Conservation (phyloP, 2,888 invertebrate species). For the Phanerotoma sp. region DNA sequence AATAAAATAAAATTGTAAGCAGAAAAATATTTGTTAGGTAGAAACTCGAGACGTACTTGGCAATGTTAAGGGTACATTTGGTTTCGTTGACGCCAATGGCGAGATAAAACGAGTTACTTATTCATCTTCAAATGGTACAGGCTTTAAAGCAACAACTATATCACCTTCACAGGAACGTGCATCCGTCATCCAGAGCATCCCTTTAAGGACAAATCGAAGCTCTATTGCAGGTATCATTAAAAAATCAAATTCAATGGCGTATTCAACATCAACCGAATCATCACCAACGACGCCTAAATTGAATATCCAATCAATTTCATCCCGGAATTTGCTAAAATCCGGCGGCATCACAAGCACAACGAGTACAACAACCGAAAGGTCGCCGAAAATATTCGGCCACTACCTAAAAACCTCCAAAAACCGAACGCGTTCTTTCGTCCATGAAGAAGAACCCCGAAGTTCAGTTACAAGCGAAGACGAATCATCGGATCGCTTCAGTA, state of each 20-base stretch:
- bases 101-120: constrained; percentile 80
- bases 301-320: constrained; percentile 41
- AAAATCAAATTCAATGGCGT: constrained; percentile 42
- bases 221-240: constrained; percentile 63
- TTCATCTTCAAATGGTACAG: constrained; percentile 62
- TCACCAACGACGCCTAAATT: too few species aligned
- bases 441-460: constrained; percentile 48
- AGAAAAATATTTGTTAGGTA: constrained; percentile 57
- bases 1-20: constrained; percentile 15
- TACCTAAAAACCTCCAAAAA: constrained; percentile 46
- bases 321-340: too few species aligned
- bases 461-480: constrained; percentile 36
- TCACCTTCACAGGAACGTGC: constrained; percentile 57
- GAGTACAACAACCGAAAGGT: constrained; percentile 47
- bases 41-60: constrained; percentile 78
- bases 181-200: constrained; percentile 54
- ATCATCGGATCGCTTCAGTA: constrained; percentile 31
- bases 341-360: constrained; percentile 59
- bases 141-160: constrained; percentile 57
- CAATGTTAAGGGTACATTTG: constrained; percentile 81
- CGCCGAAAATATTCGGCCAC: constrained; percentile 45
- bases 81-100: constrained; percentile 76
- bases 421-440: constrained; percentile 48
- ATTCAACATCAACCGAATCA: constrained; percentile 59
- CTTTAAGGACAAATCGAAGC: constrained; percentile 50